A percentile compares a stretch with the other conserved stretches of the same genome.
phyloP scores from a whole-genome alignment of 1,140 invertebrate genomes.

The Brachystomella parvula region DNA sequence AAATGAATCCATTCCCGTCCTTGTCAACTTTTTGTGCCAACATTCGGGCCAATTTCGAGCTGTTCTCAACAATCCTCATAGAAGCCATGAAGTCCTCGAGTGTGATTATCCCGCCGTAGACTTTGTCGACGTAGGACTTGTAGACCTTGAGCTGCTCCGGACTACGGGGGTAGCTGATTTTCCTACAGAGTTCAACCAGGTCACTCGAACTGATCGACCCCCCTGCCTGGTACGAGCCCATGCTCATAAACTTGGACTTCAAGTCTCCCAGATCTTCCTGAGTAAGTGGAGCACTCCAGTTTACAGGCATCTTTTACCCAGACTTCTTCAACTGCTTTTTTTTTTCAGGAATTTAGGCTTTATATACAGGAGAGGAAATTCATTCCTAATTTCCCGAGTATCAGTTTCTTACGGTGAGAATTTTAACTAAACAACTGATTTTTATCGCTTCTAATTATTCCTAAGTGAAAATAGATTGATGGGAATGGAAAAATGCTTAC shows the following conservation, averaged over 20 bases:
- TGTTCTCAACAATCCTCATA: background rate
- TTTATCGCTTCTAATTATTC: no score
- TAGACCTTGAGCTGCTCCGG: background rate
- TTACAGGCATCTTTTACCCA: background rate
- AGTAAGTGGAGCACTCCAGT: background rate
- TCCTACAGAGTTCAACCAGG: background rate
- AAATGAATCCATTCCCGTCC: constrained; percentile 7
- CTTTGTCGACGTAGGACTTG: background rate
- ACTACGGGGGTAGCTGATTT: background rate
- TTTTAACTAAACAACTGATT: no score
- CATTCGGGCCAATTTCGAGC: background rate
- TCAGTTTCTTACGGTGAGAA: no score
- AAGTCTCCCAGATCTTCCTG: background rate
- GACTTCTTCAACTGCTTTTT: no score
- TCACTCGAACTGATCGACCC: background rate
- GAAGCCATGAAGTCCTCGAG: background rate
- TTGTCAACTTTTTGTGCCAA: background rate
- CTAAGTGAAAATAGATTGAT: no score
- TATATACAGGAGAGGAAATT: no score
- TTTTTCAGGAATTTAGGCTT: no score
- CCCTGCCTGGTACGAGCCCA: background rate
- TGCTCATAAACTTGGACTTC: background rate
- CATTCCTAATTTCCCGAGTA: no score
- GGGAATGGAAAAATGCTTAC: no score
- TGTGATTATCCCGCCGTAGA: background rate